Conservation (phyloP, 2,797 vertebrate species). For the Alca torda region DNA sequence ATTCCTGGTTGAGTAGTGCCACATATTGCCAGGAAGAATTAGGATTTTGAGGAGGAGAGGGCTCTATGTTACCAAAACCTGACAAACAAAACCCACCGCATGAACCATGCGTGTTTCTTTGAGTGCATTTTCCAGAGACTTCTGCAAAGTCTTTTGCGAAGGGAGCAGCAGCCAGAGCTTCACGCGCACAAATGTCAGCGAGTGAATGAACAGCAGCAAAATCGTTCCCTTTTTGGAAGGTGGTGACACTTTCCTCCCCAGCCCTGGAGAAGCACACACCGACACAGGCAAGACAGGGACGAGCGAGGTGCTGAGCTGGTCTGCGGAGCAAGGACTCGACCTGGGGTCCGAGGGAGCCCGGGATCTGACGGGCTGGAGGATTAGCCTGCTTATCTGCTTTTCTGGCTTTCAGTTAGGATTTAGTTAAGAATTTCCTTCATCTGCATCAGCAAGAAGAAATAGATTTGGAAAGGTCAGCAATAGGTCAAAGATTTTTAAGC, state of each 20-base stretch:
- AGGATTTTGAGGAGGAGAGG: background rate
- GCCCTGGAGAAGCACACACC: background rate
- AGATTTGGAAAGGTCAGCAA: slow-evolving; percentile 13
- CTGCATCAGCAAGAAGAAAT: slow-evolving; percentile 56
- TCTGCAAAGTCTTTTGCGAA: background rate
- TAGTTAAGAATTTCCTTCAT: slow-evolving; percentile 63
- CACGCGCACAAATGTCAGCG: background rate
- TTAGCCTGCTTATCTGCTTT: slow-evolving; percentile 64
- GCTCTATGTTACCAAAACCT: background rate
- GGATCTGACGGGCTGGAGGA: slow-evolving; percentile 31
- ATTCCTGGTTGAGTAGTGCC: background rate
- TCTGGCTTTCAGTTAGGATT: slow-evolving; percentile 48
- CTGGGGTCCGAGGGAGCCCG: slow-evolving; percentile 9
- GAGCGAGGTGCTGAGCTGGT: slow-evolving; percentile 65
- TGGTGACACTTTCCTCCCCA: background rate
- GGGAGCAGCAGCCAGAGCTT: background rate
- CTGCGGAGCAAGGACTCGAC: background rate
- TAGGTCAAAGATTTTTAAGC: slow-evolving; percentile 51
- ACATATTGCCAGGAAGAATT: background rate
- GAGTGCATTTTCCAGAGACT: background rate
- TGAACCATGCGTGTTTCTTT: accelerated
- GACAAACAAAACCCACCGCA: background rate
- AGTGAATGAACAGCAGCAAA: background rate
- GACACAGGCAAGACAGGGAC: background rate
- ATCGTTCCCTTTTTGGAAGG: background rate